Percentiles rank a stretch among this genome's conserved stretches.
Conservation (phyloP, 2,113 vertebrate genomes). For the Pollimyrus isidori region DNA sequence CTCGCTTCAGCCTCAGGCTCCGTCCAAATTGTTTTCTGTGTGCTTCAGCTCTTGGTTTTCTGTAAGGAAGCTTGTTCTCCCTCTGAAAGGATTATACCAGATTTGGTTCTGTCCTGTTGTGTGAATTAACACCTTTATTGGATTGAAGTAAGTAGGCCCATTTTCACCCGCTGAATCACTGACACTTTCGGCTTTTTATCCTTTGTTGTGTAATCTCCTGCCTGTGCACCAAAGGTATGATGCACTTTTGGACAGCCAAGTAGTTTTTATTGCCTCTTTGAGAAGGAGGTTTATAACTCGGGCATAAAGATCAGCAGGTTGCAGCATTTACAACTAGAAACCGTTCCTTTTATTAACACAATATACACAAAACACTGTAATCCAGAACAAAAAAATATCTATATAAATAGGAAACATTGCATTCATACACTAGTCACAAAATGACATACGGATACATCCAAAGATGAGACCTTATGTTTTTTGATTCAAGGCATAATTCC, state of each 20-base stretch:
- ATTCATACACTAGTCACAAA: constrained; percentile 44
- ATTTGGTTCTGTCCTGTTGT: neutral
- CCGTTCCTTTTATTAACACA: constrained; percentile 49
- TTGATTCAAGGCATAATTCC: constrained; percentile 31
- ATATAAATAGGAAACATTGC: constrained; percentile 66
- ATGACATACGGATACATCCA: constrained; percentile 37
- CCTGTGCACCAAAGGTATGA: neutral
- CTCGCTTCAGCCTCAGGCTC: neutral
- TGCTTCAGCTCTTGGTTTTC: neutral
- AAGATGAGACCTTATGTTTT: constrained; percentile 28
- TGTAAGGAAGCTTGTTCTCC: neutral
- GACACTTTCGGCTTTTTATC: neutral
- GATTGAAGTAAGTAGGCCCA: neutral
- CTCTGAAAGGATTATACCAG: neutral
- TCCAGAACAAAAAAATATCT: constrained; percentile 56
- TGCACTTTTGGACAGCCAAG: neutral
- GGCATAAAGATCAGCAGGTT: constrained; percentile 22
- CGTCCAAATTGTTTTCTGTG: neutral
- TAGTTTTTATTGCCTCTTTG: neutral
- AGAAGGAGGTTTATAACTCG: constrained; percentile 22
- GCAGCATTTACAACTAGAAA: constrained; percentile 44
- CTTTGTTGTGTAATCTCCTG: neutral
- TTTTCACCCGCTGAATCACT: neutral
- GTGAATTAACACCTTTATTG: neutral
- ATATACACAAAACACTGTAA: constrained; percentile 45